Evolutionary conservation across 30 jellyfish, hydroid and myxozoan species (phyloP).

Genomic region (Sanderia malayensis): DNA sequence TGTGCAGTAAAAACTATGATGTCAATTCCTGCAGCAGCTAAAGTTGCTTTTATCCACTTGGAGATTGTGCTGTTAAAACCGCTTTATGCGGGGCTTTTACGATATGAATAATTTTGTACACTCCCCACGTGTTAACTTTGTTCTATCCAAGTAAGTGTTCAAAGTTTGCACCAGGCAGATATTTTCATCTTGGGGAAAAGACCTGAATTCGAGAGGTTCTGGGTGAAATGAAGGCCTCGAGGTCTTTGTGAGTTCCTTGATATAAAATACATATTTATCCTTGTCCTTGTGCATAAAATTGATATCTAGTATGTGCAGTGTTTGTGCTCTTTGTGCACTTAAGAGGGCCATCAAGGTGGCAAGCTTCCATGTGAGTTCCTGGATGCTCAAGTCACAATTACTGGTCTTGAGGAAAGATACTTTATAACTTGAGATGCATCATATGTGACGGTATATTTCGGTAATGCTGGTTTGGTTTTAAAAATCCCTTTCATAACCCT

Average conservation of each 20-base stretch:
- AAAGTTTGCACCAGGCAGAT: conserved; percentile 19
- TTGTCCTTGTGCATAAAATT: conserved; percentile 17
- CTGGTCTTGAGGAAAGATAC: conserved; percentile 35
- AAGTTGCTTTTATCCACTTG: conserved; percentile 26
- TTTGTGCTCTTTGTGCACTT: conserved; percentile 24
- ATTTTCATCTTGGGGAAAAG: conserved; percentile 27
- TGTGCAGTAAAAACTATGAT: conserved; percentile 22
- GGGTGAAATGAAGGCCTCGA: conserved; percentile 26
- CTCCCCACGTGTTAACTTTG: conserved; percentile 25
- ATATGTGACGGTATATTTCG: conserved; percentile 36
- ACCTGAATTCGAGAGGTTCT: conserved; percentile 27
- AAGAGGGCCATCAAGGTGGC: conserved; percentile 20
- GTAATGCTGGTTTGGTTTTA: conserved; percentile 35
- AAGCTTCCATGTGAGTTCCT: conserved; percentile 19
- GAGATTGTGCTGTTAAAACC: conserved; percentile 19
- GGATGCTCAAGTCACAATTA: background rate
- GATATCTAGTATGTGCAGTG: conserved; percentile 18
- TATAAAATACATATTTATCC: background rate
- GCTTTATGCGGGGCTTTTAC: conserved; percentile 31
- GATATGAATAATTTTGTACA: conserved; percentile 21
- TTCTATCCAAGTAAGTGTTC: conserved; percentile 20
- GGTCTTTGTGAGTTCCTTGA: conserved; percentile 18
- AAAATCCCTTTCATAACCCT: conserved; percentile 32
- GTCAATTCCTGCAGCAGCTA: conserved; percentile 45
- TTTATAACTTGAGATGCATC: conserved; percentile 18